Evolutionary conservation across 2,888 invertebrate genomes (phyloP), one percentile per base, ranked within the genome.

Genomic region (Eristalinus aeneus): DNA sequence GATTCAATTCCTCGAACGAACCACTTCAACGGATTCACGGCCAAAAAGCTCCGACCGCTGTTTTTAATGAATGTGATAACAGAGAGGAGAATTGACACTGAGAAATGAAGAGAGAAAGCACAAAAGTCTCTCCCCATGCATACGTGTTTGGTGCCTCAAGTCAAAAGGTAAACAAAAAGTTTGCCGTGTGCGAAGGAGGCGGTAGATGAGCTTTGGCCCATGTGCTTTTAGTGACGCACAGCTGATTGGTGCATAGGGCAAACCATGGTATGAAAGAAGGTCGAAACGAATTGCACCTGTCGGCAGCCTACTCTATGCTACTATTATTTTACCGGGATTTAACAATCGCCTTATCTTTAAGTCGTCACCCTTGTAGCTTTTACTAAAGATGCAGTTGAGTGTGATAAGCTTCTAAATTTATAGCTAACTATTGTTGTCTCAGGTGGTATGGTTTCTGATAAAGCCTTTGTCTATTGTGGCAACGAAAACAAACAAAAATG

Each of bases 31-130:
- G 27, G 27, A 27, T 84, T 85, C 85, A 85, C 58, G 85, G 85
- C 76, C 85, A 85, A 81, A 84, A 81, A 85, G 81, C 81, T 85
- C 53, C n/a, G 11, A 71, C 58, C 53, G 61, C 63, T 76, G 65
- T 76, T 80, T 85, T 76, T 22, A 85, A 81, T 76, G 67, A 67
- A 34, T 58, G 64, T 84, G 85, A 85, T 85, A 85, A 85, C 85
- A 85, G 76, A 83, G 83, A 78, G 79, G 63, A 56, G 27, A 27
- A 3, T n/a, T 16, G 46, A 6, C 46, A 6, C 8, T 6, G 34
- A 16, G 46, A 46, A 16, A 46, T 4, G 6, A 9, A 54, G 64
- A 71, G 34, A 23, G 22, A 23, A 54, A 72, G 65, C 75, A 56
- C 31, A 36, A 27, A 23, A 61, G 58, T 16, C 4, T 11, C 11